Evolutionary conservation across 1,140 invertebrate genomes (phyloP).

Genomic region (Apis laboriosa): DNA sequence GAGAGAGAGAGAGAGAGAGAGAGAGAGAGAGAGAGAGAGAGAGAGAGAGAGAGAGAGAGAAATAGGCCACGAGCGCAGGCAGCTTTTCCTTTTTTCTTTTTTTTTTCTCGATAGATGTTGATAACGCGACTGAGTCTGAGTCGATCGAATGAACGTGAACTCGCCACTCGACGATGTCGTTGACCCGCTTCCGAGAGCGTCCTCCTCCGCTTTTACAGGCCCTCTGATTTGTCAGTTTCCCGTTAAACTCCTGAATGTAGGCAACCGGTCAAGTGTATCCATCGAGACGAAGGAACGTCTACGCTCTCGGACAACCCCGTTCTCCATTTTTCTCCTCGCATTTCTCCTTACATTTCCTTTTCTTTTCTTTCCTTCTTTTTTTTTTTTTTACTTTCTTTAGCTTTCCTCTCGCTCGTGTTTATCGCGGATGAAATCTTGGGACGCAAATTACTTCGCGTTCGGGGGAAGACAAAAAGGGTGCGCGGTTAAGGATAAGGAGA

Average conservation of each 20-base stretch:
- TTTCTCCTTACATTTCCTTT: not conserved
- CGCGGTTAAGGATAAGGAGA: not conserved
- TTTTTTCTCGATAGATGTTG: conserved; percentile 4
- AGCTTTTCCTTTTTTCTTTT: not conserved
- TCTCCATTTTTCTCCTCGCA: not conserved
- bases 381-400: not conserved
- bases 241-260: not conserved
- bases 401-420: not conserved
- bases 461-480: not conserved
- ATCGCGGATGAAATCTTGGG: not conserved
- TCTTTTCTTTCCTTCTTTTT: not conserved
- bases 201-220: conserved; percentile 13
- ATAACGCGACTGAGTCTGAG: conserved; percentile 33
- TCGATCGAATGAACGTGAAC: conserved; percentile 55
- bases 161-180: conserved; percentile 55
- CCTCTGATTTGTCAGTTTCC: conserved; percentile 1
- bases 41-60: not conserved
- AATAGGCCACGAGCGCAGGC: not conserved
- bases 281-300: not conserved
- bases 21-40: too few relatives aligned
- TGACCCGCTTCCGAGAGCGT: conserved; percentile 57
- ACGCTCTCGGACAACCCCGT: not conserved
- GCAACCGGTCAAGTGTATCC: not conserved
- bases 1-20: not conserved
- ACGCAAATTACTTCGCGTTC: not conserved